Base-by-base conservation (phyloP, 2,888 invertebrate genomes). In the Eilema depressum region DNA sequence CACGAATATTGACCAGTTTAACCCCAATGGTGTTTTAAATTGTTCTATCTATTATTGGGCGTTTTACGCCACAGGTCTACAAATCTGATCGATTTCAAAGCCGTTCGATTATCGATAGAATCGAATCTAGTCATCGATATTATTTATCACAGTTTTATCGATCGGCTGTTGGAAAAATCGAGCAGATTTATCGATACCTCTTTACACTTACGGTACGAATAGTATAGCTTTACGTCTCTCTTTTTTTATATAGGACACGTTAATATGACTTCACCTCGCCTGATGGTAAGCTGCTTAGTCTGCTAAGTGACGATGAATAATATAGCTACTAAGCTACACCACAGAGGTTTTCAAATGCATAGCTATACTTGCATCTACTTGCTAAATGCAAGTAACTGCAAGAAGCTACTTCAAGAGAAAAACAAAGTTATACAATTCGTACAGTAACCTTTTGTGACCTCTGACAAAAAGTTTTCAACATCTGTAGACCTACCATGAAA, bases 81-180 rank as follows among this genome's bases (percentile, higher is more conserved):
- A 64, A 47, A 64, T 26, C 25, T 25, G 20, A 20, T 63, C 47
- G 26, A 63, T 63, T 63, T 47, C 20, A 28, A 53, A 20, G 30
- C 30, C 30, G 30, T 30, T 30, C 30, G 30, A 30, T 30, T 3
- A 7, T 30, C 7, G 30, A 4, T 30, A 30, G 3, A 26, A 11
- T 11, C 47, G 26, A 41, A 25, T 8, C 8, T 25, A 20, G 20
- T 0, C 5, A 25, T 64, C 28, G 53, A 28, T 53, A 47, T 28
- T n/a, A 59, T 26, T 23, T 64, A 64, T 64, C 64, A 64, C 64
- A 64, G 41, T 28, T 28, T 30, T 64, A 12, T 64, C 53, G 28
- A 53, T 53, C 53, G 53, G 53, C 20, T 12, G 17, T n/a, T 30
- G 63, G 23, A 12, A 28, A 64, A 64, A 53, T 47, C 7, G 28